phyloP scores from a whole-genome alignment of 2,888 invertebrate species.

The Auanema freiburgensis region DNA sequence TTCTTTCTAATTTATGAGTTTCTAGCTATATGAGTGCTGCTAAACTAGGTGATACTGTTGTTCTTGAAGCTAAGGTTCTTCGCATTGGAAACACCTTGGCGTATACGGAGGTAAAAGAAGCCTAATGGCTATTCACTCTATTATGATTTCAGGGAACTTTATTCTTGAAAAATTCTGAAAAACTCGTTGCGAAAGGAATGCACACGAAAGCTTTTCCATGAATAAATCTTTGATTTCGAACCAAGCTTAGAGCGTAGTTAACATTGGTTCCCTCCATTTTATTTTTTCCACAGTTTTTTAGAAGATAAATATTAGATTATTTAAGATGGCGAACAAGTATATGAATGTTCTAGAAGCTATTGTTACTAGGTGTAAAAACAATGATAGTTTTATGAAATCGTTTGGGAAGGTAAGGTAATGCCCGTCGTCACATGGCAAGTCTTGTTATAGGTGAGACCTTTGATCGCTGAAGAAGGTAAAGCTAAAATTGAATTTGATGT shows the following conservation, averaged over 20 bases:
- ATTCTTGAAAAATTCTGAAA: constrained; percentile 76
- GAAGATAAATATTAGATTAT: too few species aligned
- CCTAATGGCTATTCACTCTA: too few species aligned
- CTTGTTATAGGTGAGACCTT: constrained; percentile 26
- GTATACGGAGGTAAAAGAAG: constrained; percentile 31
- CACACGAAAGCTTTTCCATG: constrained; percentile 75
- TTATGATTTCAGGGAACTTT: constrained; percentile 73
- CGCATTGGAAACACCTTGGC: constrained; percentile 73
- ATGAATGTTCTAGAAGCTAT: too few species aligned
- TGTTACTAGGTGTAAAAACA: too few species aligned
- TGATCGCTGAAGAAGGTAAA: constrained; percentile 49
- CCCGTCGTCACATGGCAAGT: not conserved
- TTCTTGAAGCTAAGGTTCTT: constrained; percentile 78
- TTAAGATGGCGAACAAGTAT: too few species aligned
- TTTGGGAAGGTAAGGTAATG: too few species aligned
- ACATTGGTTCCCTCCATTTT: too few species aligned
- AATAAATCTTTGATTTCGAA: too few species aligned
- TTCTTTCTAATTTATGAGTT: too few species aligned
- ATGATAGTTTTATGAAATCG: too few species aligned
- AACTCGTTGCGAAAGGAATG: constrained; percentile 78
- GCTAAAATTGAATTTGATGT: constrained; percentile 56
- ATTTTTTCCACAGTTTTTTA: too few species aligned
- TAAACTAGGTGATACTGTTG: constrained; percentile 77
- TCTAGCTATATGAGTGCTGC: constrained; percentile 79
- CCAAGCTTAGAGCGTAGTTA: too few species aligned